Evolutionary conservation across 2,888 invertebrate genomes (phyloP).

Genomic region (Ferdinandea cuprea): DNA sequence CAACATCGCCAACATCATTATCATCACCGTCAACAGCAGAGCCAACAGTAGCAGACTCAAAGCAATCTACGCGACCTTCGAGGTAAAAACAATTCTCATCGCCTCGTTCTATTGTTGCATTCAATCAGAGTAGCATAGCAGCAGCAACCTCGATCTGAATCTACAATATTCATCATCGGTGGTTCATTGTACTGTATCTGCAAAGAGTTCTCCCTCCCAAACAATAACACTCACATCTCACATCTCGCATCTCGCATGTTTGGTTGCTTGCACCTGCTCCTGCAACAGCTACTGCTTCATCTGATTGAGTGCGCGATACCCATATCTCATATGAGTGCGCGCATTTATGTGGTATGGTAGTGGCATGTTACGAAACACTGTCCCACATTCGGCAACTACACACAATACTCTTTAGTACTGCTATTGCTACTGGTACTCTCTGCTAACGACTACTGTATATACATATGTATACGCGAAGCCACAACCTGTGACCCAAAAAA

Average conservation of each 20-base stretch:
- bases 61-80: conserved; percentile 70
- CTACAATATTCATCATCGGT: conserved; percentile 75
- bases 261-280: conserved; percentile 60
- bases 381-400: conserved; percentile 63
- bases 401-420: conserved; percentile 24
- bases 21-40: conserved; percentile 50
- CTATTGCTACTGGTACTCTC: no score
- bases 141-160: conserved; percentile 75
- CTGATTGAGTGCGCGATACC: conserved; percentile 63
- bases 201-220: conserved; percentile 20
- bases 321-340: conserved; percentile 69
- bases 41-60: conserved; percentile 52
- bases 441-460: not conserved
- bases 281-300: conserved; percentile 51
- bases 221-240: not conserved
- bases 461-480: conserved; percentile 38
- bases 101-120: conserved; percentile 68
- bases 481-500: conserved; percentile 74
- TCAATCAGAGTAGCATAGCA: conserved; percentile 55
- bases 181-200: conserved; percentile 74
- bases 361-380: conserved; percentile 67
- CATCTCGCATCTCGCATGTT: not conserved
- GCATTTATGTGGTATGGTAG: conserved; percentile 63
- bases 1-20: conserved; percentile 48
- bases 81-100: conserved; percentile 69